phyloP scores from a whole-genome alignment of 1,140 invertebrate genomes.

The Drosophila littoralis region DNA sequence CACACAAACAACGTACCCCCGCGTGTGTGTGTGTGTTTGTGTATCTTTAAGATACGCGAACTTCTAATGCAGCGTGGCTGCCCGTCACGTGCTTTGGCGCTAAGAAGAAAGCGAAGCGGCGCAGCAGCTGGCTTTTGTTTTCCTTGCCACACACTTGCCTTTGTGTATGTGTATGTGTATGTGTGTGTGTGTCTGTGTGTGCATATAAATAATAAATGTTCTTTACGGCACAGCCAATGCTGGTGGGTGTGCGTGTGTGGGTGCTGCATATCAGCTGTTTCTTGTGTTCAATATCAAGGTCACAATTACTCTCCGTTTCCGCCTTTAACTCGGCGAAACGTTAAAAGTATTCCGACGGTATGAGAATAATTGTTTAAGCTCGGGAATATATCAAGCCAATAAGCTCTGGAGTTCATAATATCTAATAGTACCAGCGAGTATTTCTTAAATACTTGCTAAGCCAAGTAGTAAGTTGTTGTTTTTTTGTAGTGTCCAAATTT shows the following conservation, averaged over 20 bases:
- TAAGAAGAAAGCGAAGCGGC: conserved; percentile 59
- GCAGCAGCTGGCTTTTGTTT: conserved; percentile 71
- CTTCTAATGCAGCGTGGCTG: conserved; percentile 38
- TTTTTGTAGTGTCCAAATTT: too few relatives aligned
- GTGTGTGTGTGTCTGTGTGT: conserved; percentile 36
- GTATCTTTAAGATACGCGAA: conserved; percentile 68
- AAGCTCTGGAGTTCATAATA: background rate
- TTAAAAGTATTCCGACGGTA: conserved; percentile 16
- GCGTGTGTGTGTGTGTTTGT: conserved; percentile 34
- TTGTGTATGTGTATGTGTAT: conserved; percentile 16
- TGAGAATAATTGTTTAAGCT: background rate
- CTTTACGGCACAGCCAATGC: conserved; percentile 26
- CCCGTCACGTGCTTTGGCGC: conserved; percentile 58
- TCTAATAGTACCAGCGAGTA: too few relatives aligned
- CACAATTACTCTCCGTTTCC: conserved; percentile 37
- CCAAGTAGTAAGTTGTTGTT: too few relatives aligned
- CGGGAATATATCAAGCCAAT: background rate
- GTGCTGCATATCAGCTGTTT: conserved; percentile 67
- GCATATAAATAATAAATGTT: conserved; percentile 78
- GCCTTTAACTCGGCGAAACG: background rate
- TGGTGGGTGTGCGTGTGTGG: conserved; percentile 28
- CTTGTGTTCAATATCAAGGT: conserved; percentile 77
- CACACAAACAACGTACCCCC: conserved; percentile 33
- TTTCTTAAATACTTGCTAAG: too few relatives aligned
- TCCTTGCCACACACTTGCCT: conserved; percentile 42